Base-by-base conservation (phyloP, 2,888 invertebrate species). In the Ormyrus nitidulus region DNA sequence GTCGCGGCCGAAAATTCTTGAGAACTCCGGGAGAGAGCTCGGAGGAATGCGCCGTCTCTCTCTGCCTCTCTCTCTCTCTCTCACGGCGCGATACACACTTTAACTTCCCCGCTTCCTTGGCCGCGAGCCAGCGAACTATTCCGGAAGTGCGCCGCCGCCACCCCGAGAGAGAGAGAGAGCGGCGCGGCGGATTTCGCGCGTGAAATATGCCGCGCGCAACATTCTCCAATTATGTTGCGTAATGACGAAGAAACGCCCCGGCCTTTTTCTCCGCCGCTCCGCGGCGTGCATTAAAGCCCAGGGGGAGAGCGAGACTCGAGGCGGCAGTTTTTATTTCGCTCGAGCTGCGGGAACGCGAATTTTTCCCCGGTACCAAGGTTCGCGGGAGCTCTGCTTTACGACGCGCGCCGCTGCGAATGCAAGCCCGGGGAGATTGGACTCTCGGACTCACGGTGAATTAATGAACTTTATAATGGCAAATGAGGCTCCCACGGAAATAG, bases 191-290 rank as follows among this genome's bases (percentile, higher is more conserved):
- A 68, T 75, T 68, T 68, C 59, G 62, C 69, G 73, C 79, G 74
- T 79, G 74, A 74, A 79, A 74, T 79, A 74, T 79, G 69, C 74
- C 74, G 19, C 19, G 69, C 73, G 71, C 72, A 68, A 73, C 72
- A 54, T 78, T 79, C 74, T 53, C 74, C 79, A 79, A 79, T 79
- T 75, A 79, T 79, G 79, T 79, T 75, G 58, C 70, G 70, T 75
- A 79, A 79, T 79, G 69, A 75, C 79, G 74, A 79, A 53, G 74
- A 73, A 77, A 74, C 10, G 44, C 19, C 8, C 5, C n/a, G 7
- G 34, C 73, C 73, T 34, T 54, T 59, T 51, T 49, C 66, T 19
- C 19, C 19, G 19, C 19, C 19, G 19, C 19, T n/a, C n/a, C 13
- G 19, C 19, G 19, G 1, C 19, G 19, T 19, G 19, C 19, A 19